Conservation (phyloP, 2,113 vertebrate genomes). For the Neoarius graeffei region DNA sequence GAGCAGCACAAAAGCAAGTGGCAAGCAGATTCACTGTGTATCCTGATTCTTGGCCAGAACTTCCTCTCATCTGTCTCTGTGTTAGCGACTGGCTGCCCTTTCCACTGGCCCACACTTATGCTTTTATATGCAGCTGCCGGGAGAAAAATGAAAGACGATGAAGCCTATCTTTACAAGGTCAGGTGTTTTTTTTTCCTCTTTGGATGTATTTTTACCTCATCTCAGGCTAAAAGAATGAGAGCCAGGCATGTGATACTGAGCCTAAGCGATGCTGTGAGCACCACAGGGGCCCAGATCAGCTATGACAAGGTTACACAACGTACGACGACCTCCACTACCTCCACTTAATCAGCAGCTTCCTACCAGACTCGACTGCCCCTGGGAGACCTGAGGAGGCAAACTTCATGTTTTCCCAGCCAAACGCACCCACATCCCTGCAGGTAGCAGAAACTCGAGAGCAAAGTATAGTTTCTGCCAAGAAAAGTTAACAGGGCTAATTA, state of each 20-base stretch:
- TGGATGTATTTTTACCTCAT: slow-evolving; percentile 73
- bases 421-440: slow-evolving; percentile 27
- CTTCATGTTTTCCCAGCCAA: slow-evolving; percentile 22
- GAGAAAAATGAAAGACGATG: slow-evolving; percentile 61
- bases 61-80: slow-evolving; percentile 68
- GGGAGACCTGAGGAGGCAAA: slow-evolving; percentile 35
- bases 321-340: slow-evolving; percentile 72
- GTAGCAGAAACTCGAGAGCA: slow-evolving; percentile 17
- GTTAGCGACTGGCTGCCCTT: slow-evolving; percentile 68
- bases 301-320: slow-evolving; percentile 79
- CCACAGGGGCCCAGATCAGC: slow-evolving; percentile 63
- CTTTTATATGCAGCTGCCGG: slow-evolving; percentile 66
- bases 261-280: slow-evolving; percentile 62
- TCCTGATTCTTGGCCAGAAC: slow-evolving; percentile 59
- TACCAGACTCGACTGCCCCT: slow-evolving; percentile 56
- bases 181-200: slow-evolving; percentile 51
- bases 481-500: slow-evolving; percentile 61
- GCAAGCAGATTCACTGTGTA: not conserved
- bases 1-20: not conserved
- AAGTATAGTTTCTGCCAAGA: slow-evolving; percentile 19
- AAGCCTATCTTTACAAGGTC: slow-evolving; percentile 74
- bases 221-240: slow-evolving; percentile 54
- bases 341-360: slow-evolving; percentile 74
- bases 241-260: slow-evolving; percentile 59
- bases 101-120: slow-evolving; percentile 68